Percentiles rank a stretch among this genome's conserved stretches.
phyloP scores from a whole-genome alignment of 2,888 invertebrate species.

The Iselma pallidipennis region DNA sequence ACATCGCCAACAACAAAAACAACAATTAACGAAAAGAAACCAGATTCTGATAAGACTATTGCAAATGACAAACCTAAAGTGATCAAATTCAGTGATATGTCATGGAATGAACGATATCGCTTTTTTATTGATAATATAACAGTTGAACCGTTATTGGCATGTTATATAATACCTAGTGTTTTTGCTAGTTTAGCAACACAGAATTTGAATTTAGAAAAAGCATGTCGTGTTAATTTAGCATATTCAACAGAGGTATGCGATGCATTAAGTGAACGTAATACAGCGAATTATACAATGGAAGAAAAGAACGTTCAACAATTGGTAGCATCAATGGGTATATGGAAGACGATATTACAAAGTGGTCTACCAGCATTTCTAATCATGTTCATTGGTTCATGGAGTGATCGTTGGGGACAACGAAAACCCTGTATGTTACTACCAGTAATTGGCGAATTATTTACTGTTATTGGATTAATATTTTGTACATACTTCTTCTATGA shows the following conservation, averaged over 20 bases:
- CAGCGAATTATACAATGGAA: conserved; percentile 65
- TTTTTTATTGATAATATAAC: conserved; percentile 69
- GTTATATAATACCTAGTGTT: conserved; percentile 69
- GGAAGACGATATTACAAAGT: conserved; percentile 85
- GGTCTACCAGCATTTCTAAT: conserved; percentile 79
- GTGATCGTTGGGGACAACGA: conserved; percentile 69
- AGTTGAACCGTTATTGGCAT: conserved; percentile 75
- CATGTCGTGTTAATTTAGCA: conserved; percentile 79
- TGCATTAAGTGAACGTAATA: conserved; percentile 74
- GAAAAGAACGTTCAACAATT: conserved; percentile 71
- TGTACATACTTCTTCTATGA: conserved; percentile 81
- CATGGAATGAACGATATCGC: conserved; percentile 61
- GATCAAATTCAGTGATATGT: conserved; percentile 50
- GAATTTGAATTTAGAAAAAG: conserved; percentile 84
- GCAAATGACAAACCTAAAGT: conserved; percentile 9
- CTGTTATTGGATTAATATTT: conserved; percentile 75
- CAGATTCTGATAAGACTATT: conserved; percentile 4
- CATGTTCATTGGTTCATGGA: conserved; percentile 81
- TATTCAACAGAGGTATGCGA: conserved; percentile 76
- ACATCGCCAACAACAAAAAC: conserved; percentile 5
- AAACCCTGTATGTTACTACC: conserved; percentile 85
- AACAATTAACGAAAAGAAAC: conserved; percentile 21
- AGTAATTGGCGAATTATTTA: conserved; percentile 78
- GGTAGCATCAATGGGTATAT: conserved; percentile 80
- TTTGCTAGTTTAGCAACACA: conserved; percentile 78